Percentiles rank a stretch among this genome's conserved stretches.
Evolutionary conservation across 1,140 invertebrate species (phyloP).

Genomic region (Pentalonia nigronervosa): DNA sequence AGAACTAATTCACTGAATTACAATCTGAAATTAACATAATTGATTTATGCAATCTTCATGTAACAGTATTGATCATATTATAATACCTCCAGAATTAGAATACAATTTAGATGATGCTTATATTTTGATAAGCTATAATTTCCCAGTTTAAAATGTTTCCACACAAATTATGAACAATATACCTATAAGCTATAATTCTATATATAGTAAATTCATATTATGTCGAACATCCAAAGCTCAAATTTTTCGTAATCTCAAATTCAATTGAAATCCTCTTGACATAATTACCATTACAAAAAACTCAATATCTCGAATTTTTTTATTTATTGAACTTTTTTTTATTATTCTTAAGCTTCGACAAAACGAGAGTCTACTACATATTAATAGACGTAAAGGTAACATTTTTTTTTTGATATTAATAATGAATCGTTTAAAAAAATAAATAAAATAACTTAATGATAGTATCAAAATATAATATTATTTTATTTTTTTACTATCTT

Average conservation of each 20-base stretch:
- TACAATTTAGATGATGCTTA: neutral
- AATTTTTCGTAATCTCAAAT: no score
- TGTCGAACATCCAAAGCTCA: no score
- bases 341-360: no score
- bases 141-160: neutral
- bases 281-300: no score
- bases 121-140: neutral
- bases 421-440: neutral
- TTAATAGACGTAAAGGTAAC: no score
- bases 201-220: no score
- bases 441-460: neutral
- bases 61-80: neutral
- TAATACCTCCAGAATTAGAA: neutral
- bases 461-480: neutral
- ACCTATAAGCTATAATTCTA: neutral
- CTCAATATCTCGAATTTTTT: no score
- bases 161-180: neutral
- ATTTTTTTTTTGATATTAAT: no score
- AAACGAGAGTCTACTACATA: no score
- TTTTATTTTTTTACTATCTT: neutral
- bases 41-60: neutral
- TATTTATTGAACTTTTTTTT: no score
- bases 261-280: no score
- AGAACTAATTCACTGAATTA: neutral
- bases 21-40: neutral